Conservation (phyloP, 35 echinoderm and acorn worm genomes). For the Anneissia japonica region DNA sequence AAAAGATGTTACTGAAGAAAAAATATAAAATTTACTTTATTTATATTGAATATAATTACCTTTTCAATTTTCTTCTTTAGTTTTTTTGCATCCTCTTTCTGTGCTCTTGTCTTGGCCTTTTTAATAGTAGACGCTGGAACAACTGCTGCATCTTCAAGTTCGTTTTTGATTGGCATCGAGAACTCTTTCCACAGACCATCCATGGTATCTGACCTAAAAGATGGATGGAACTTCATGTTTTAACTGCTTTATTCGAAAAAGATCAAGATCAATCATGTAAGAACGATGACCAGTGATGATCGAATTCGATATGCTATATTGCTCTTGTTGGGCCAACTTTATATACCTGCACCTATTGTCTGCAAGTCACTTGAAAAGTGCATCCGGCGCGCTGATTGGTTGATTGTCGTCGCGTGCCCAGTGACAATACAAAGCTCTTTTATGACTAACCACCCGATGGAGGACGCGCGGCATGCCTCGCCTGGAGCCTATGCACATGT, state of each 20-base stretch:
- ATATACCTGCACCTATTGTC: neutral
- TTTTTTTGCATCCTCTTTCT: constrained; percentile 74
- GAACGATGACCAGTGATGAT: neutral
- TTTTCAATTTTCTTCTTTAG: constrained; percentile 87
- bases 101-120: neutral
- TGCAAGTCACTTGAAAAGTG: neutral
- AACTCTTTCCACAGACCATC: neutral
- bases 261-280: neutral
- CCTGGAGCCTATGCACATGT: neutral
- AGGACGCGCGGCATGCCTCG: neutral
- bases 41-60: constrained; percentile 12
- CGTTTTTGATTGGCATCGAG: neutral
- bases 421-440: neutral
- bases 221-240: neutral
- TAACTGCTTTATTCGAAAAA: neutral
- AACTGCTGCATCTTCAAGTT: neutral
- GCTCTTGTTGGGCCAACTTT: neutral
- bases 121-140: neutral
- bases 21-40: no score
- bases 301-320: neutral
- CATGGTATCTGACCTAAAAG: neutral
- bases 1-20: no score
- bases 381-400: neutral
- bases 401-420: neutral
- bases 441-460: neutral